A percentile compares a stretch with the other conserved stretches of the same genome.
Evolutionary conservation across 2,888 invertebrate genomes (phyloP).

Genomic region (Pseudanteris insignis): DNA sequence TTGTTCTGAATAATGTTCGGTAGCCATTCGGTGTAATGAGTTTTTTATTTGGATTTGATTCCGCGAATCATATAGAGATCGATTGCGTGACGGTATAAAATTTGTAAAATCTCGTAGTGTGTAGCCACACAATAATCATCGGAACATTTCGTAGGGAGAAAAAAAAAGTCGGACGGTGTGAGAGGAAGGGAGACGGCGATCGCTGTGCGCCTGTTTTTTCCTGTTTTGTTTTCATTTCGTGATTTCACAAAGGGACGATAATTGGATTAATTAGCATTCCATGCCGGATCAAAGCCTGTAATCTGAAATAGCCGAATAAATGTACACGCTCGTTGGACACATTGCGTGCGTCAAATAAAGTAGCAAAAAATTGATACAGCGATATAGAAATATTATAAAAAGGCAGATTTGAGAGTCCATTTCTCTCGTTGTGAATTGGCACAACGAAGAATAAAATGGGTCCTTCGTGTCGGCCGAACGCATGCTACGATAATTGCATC

Average conservation of each 20-base stretch:
- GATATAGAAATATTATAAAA: constrained; percentile 34
- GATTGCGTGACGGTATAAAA: constrained; percentile 60
- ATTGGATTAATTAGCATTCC: constrained; percentile 62
- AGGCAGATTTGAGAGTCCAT: constrained; percentile 1
- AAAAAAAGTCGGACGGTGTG: constrained; percentile 52
- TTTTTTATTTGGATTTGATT: constrained; percentile 49
- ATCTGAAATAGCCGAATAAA: constrained; percentile 49
- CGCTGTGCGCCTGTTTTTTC: constrained; percentile 33
- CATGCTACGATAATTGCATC: no score
- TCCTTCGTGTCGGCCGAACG: no score
- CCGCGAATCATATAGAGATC: constrained; percentile 60
- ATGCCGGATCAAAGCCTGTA: constrained; percentile 54
- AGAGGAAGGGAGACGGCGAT: constrained; percentile 37
- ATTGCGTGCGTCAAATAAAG: constrained; percentile 38
- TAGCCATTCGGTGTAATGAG: constrained; percentile 27
- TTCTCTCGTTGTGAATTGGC: background rate
- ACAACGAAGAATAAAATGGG: no score
- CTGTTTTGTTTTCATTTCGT: constrained; percentile 45
- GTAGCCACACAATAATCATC: constrained; percentile 34
- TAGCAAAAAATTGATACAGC: constrained; percentile 36
- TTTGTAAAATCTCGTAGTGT: constrained; percentile 52
- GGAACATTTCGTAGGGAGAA: constrained; percentile 36
- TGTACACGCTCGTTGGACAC: constrained; percentile 35
- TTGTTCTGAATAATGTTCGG: constrained; percentile 18
- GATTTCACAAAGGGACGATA: constrained; percentile 53